A percentile compares a stretch with the other conserved stretches of the same genome.
phyloP scores from a whole-genome alignment of 2,797 vertebrate genomes.

The Mormyrus proboscirostris region DNA sequence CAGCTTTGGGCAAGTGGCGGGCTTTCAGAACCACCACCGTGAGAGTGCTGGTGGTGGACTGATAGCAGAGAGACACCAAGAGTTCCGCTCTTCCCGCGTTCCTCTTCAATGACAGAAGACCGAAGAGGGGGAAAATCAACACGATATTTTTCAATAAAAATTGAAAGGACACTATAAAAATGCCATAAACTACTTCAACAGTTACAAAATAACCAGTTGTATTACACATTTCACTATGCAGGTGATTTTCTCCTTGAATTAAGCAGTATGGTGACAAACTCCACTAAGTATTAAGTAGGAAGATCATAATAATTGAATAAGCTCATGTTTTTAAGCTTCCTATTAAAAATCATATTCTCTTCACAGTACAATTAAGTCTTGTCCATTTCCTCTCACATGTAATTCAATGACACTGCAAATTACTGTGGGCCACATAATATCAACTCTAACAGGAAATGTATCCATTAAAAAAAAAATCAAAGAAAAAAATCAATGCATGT shows the following conservation, averaged over 20 bases:
- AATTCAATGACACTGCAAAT: background rate
- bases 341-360: background rate
- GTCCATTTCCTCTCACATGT: background rate
- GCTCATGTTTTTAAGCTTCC: background rate
- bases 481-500: background rate
- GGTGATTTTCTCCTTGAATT: background rate
- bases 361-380: background rate
- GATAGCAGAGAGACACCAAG: conserved; percentile 92
- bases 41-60: conserved; percentile 91
- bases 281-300: background rate
- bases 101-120: conserved; percentile 63
- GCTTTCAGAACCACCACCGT: conserved; percentile 97
- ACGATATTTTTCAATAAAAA: background rate
- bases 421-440: background rate
- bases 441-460: background rate
- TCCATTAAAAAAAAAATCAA: background rate
- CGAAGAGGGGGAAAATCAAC: background rate
- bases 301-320: background rate
- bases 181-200: background rate
- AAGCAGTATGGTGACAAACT: background rate
- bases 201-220: background rate
- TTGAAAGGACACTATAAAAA: background rate
- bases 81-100: conserved; percentile 83
- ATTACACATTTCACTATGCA: background rate
- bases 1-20: conserved; percentile 86